These are phyloP conservation scores for Spongilla lacustris DNA, from an alignment of 37 sponge, comb jelly and placozoan genomes.

Conservation along the genomic window DNA sequence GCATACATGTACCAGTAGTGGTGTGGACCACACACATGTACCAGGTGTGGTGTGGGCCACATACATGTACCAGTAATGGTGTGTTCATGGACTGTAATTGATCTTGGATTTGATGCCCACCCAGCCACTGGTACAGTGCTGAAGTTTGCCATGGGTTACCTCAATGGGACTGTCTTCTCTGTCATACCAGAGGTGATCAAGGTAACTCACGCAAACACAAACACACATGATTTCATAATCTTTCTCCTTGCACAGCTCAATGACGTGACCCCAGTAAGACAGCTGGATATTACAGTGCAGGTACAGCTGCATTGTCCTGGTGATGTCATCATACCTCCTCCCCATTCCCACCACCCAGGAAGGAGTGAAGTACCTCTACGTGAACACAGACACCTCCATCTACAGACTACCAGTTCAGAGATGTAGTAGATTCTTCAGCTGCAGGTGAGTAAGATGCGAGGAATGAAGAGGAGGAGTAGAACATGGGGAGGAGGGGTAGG, in stretches of 20 bases:
- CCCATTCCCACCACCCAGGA: background rate
- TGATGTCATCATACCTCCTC: background rate
- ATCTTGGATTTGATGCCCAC: no score
- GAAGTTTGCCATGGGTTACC: background rate
- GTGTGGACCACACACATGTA: no score
- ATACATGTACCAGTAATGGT: no score
- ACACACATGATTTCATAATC: no score
- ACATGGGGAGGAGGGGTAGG: background rate
- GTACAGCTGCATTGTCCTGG: background rate
- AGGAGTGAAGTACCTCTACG: background rate
- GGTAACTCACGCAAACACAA: background rate
- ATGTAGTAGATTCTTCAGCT: background rate
- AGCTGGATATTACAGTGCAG: background rate
- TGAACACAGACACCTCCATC: background rate
- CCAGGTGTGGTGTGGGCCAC: no score
- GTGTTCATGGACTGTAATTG: no score
- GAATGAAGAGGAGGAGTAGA: background rate
- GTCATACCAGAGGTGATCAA: background rate
- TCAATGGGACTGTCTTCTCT: background rate
- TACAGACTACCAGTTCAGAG: background rate
- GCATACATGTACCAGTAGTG: no score
- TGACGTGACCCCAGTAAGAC: background rate
- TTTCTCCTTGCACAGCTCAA: background rate
- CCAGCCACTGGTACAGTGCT: background rate
- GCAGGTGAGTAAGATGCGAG: background rate